These are phyloP conservation scores for Lepus europaeus DNA, from an alignment of 2,113 vertebrate genomes.

Conservation along the genomic window DNA sequence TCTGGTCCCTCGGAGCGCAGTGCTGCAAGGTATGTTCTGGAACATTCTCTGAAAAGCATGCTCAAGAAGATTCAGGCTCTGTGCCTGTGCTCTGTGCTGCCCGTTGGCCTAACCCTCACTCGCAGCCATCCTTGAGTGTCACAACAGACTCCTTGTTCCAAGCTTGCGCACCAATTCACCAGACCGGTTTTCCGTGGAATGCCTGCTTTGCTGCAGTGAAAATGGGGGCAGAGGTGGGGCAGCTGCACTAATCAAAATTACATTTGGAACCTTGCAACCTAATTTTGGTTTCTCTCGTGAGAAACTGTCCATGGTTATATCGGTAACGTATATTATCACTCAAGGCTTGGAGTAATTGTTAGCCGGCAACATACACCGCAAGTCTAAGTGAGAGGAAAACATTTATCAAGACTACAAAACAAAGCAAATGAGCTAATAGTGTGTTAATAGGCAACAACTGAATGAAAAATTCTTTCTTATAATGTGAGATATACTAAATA, in stretches of 20 bases:
- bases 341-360: background rate
- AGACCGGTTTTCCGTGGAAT: background rate
- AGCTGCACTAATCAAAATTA: background rate
- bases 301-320: background rate
- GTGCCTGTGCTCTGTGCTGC: no score
- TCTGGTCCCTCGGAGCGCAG: no score
- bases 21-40: no score
- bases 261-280: background rate
- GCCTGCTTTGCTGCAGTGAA: background rate
- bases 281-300: background rate
- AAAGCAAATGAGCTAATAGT: background rate
- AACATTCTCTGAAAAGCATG: no score
- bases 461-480: background rate
- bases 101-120: no score
- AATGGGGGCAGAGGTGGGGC: background rate
- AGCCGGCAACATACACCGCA: background rate
- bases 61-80: no score
- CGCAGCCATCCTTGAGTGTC: background rate
- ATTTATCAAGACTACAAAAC: background rate
- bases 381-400: slow-evolving; percentile 13
- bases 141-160: background rate
- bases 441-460: background rate
- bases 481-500: background rate
- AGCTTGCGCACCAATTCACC: background rate
- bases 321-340: background rate